Evolutionary conservation across 2,888 invertebrate species (phyloP).

Genomic region (Tenthredo amoena): DNA sequence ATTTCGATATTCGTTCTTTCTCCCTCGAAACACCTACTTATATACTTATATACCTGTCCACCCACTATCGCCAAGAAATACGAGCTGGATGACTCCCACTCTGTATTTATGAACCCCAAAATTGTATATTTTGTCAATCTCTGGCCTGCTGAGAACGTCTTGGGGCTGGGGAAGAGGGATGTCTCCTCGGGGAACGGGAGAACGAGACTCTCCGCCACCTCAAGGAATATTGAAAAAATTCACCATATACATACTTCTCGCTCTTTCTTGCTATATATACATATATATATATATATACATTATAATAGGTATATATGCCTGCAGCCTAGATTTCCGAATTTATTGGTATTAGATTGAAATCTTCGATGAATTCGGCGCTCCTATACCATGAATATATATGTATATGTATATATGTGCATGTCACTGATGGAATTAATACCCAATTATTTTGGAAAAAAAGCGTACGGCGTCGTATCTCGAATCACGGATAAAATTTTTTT

Average conservation of each 20-base stretch:
- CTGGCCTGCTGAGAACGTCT: constrained; percentile 25
- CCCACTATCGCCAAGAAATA: background rate
- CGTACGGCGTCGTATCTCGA: no score
- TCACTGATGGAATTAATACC: background rate
- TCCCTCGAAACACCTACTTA: background rate
- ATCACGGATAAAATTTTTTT: background rate
- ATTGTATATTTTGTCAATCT: constrained; percentile 53
- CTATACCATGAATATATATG: no score
- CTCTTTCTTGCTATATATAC: background rate
- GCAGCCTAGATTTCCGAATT: background rate
- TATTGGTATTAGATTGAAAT: constrained; percentile 11
- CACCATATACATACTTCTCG: background rate
- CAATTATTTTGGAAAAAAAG: no score
- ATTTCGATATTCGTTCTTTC: background rate
- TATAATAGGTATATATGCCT: no score
- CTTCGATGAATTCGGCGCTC: background rate
- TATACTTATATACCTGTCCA: background rate
- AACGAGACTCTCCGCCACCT: background rate
- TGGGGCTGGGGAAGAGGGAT: constrained; percentile 20
- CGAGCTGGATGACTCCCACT: constrained; percentile 44
- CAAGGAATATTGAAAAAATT: constrained; percentile 35
- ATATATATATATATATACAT: no score
- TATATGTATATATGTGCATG: background rate
- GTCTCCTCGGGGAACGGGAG: constrained; percentile 12
- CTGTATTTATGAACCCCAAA: constrained; percentile 54